Percentiles rank a stretch among this genome's conserved stretches.
These are phyloP conservation scores for Oncopodura yosiiana DNA, from an alignment of 1,140 invertebrate genomes.

Conservation along the genomic window DNA sequence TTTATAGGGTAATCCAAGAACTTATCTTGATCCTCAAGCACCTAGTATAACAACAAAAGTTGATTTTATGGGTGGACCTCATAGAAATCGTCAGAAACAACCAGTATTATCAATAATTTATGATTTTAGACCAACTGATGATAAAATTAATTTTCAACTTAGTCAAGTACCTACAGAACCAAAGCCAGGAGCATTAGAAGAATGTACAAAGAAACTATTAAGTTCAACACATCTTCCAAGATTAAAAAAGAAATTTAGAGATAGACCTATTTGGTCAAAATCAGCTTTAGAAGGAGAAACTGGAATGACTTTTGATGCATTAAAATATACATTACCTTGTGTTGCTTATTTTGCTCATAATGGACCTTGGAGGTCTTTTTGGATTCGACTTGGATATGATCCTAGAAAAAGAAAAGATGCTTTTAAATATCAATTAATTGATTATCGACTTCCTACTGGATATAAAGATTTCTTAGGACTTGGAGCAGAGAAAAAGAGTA, in stretches of 20 bases:
- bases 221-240: slow-evolving; percentile 42
- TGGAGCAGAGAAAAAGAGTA: not conserved
- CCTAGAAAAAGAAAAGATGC: slow-evolving; percentile 65
- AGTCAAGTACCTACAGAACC: slow-evolving; percentile 46
- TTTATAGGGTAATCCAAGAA: too few species aligned
- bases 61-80: too few species aligned
- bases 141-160: not conserved
- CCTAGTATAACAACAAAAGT: not conserved
- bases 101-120: slow-evolving; percentile 23
- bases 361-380: slow-evolving; percentile 79
- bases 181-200: slow-evolving; percentile 43
- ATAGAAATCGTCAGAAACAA: slow-evolving; percentile 5
- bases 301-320: slow-evolving; percentile 49
- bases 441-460: slow-evolving; percentile 59
- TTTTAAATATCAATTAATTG: slow-evolving; percentile 73
- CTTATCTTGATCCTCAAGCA: not conserved
- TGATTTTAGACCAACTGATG: slow-evolving; percentile 20
- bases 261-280: slow-evolving; percentile 75
- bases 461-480: not conserved
- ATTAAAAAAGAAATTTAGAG: slow-evolving; percentile 56
- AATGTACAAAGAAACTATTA: slow-evolving; percentile 44
- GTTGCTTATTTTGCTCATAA: slow-evolving; percentile 72
- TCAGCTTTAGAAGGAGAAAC: slow-evolving; percentile 58
- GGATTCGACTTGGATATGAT: slow-evolving; percentile 77
- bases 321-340: slow-evolving; percentile 70